A percentile compares a stretch with the other conserved stretches of the same genome.
Conservation (phyloP, 2,888 invertebrate genomes). For the Brachypalpus laphriformis region DNA sequence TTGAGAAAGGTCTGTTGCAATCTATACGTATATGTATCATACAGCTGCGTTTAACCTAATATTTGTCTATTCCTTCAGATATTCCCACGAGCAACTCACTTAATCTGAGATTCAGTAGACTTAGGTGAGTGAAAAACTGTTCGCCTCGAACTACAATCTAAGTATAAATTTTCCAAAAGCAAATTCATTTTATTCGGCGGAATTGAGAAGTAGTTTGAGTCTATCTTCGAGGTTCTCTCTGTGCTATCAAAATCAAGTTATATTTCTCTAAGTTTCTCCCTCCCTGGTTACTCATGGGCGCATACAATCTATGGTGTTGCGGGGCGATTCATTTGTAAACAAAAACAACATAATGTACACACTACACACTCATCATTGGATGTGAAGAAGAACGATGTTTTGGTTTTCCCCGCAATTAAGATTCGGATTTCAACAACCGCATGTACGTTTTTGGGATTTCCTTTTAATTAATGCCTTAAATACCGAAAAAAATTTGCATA, state of each 20-base stretch:
- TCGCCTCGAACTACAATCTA: too few species aligned
- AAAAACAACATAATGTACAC: not conserved
- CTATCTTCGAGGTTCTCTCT: not conserved
- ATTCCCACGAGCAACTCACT: too few species aligned
- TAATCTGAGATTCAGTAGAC: too few species aligned
- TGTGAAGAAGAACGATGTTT: not conserved
- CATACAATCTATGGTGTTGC: not conserved
- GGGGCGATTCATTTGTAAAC: not conserved
- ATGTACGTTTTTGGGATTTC: not conserved
- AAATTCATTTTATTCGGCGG: not conserved
- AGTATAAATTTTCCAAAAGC: too few species aligned
- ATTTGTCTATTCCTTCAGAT: too few species aligned
- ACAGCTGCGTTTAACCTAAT: too few species aligned
- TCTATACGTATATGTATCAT: too few species aligned
- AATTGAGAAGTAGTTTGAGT: not conserved
- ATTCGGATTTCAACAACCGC: not conserved
- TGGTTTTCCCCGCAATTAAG: constrained; percentile 12
- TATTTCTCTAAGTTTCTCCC: constrained; percentile 1
- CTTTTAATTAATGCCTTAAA: not conserved
- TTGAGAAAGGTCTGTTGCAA: too few species aligned
- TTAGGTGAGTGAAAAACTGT: too few species aligned
- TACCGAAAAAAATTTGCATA: not conserved
- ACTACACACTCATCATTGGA: not conserved
- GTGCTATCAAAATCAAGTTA: constrained; percentile 15
- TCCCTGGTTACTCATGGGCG: not conserved